A percentile compares a stretch with the other conserved stretches of the same genome.
These are phyloP conservation scores for Muntiacus muntjak DNA, from an alignment of 2,113 vertebrate species.

Conservation along the genomic window DNA sequence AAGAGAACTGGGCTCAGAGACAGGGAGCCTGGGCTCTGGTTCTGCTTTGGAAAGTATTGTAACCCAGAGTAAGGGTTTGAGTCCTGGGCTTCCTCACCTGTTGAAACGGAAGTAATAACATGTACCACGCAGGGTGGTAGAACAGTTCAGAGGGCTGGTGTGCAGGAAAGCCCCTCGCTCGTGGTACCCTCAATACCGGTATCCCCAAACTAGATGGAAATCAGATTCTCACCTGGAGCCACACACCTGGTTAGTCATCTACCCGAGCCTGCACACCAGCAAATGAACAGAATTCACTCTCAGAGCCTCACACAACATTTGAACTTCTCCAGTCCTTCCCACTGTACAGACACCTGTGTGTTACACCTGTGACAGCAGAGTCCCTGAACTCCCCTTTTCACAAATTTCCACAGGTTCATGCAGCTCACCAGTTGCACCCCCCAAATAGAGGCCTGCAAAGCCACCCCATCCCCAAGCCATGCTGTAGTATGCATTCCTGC, in stretches of 20 bases:
- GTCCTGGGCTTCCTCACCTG: background rate
- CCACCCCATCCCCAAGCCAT: background rate
- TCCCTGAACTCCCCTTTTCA: background rate
- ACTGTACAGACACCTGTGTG: background rate
- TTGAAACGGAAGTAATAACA: background rate
- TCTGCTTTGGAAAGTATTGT: background rate
- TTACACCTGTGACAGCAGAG: background rate
- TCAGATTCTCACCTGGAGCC: background rate
- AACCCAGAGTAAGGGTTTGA: background rate
- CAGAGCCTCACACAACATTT: background rate
- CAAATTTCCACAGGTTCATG: background rate
- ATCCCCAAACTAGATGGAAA: background rate
- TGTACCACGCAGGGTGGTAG: fast-evolving
- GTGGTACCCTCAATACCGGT: background rate
- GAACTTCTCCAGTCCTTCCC: background rate
- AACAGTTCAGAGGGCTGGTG: fast-evolving
- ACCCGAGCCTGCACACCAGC: background rate
- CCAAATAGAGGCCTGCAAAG: background rate
- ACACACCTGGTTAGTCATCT: too few relatives aligned
- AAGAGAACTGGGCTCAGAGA: background rate
- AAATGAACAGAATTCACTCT: background rate
- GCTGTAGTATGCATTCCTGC: fast-evolving
- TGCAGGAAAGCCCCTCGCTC: background rate
- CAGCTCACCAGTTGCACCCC: background rate
- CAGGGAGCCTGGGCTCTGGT: background rate